phyloP scores from a whole-genome alignment of 2,888 invertebrate species.

The Sepiola atlantica region DNA sequence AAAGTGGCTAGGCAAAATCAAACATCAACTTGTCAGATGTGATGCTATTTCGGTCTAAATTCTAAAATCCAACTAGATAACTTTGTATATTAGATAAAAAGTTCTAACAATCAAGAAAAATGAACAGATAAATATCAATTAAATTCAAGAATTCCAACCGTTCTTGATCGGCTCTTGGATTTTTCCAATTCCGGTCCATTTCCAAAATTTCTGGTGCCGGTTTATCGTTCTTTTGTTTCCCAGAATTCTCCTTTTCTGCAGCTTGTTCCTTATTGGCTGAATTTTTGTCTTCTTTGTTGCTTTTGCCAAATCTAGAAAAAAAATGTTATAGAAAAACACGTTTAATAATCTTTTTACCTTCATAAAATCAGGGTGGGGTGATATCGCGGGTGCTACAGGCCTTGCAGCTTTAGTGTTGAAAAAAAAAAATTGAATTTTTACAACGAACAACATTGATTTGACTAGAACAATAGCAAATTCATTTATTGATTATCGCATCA shows the following conservation, averaged over 20 bases:
- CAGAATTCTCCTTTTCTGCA: conserved; percentile 51
- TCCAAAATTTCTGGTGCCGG: conserved; percentile 32
- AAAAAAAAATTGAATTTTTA: too few relatives aligned
- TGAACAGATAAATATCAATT: background rate
- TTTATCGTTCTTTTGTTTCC: conserved; percentile 41
- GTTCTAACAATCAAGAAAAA: too few relatives aligned
- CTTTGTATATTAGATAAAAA: too few relatives aligned
- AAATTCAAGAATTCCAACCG: background rate
- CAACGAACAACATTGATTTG: too few relatives aligned
- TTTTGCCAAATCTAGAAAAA: conserved; percentile 64
- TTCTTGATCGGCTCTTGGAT: background rate
- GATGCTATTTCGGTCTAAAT: too few relatives aligned
- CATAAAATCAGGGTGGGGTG: background rate
- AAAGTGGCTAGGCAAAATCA: too few relatives aligned
- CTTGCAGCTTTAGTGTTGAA: too few relatives aligned
- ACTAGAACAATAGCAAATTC: too few relatives aligned
- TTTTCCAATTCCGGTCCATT: conserved; percentile 39
- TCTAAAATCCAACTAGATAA: too few relatives aligned
- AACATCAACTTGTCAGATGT: too few relatives aligned
- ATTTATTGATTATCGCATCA: too few relatives aligned
- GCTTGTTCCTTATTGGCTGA: conserved; percentile 49
- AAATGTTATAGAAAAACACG: conserved; percentile 42
- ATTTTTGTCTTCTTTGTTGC: conserved; percentile 63
- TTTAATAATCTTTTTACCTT: conserved; percentile 37
- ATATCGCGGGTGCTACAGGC: too few relatives aligned